phyloP scores from a whole-genome alignment of 2,113 vertebrate genomes.

The Aphelocoma coerulescens region DNA sequence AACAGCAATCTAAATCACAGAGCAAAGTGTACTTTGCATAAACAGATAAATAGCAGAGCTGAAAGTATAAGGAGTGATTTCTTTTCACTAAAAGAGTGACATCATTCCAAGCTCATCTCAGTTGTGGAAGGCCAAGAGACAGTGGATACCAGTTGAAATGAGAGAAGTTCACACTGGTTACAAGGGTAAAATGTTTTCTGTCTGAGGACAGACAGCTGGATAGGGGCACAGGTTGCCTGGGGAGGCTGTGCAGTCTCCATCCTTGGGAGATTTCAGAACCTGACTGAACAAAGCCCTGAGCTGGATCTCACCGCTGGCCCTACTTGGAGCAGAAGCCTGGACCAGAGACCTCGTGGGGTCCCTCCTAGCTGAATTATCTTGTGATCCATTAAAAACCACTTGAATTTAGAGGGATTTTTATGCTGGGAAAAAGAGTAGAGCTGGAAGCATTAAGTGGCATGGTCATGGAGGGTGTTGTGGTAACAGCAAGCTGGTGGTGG shows the following conservation, averaged over 20 bases:
- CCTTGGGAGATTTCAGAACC: neutral
- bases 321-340: neutral
- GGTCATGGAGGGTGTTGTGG: neutral
- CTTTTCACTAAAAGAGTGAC: neutral
- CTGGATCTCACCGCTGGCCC: neutral
- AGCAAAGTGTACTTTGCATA: neutral
- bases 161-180: neutral
- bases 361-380: neutral
- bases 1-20: neutral
- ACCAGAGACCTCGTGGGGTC: neutral
- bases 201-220: fast-evolving
- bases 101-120: neutral
- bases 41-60: neutral
- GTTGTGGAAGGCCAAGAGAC: neutral
- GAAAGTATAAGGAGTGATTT: neutral
- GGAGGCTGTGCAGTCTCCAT: neutral
- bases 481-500: neutral
- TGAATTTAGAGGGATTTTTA: neutral
- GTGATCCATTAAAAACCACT: neutral
- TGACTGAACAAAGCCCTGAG: neutral
- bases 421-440: neutral
- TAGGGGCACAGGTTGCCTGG: neutral
- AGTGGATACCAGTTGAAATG: neutral
- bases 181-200: neutral
- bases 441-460: neutral